phyloP scores from a whole-genome alignment of 2,888 invertebrate species.

The Troides helena region DNA sequence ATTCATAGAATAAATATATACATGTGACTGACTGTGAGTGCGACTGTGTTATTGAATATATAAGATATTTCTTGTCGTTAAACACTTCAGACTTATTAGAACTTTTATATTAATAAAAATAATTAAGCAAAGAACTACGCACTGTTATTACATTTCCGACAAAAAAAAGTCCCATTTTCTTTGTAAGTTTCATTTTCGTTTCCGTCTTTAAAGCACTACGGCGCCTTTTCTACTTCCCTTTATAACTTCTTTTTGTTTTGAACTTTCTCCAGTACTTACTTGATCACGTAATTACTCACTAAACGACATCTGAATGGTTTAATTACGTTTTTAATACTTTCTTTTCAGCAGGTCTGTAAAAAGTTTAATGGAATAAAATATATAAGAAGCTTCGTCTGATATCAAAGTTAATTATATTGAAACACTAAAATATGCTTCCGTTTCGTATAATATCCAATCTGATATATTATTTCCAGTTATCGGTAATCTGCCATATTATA shows the following conservation, averaged over 20 bases:
- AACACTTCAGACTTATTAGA: too few relatives aligned
- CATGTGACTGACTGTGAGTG: too few relatives aligned
- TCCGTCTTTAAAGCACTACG: background rate
- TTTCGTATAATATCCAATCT: too few relatives aligned
- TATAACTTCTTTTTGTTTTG: conserved; percentile 11
- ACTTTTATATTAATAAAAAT: background rate
- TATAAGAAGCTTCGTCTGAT: too few relatives aligned
- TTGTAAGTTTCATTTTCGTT: background rate
- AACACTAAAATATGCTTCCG: too few relatives aligned
- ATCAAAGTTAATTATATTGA: too few relatives aligned
- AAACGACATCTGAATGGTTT: conserved; percentile 2
- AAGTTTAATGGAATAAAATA: too few relatives aligned
- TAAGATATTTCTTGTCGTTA: too few relatives aligned
- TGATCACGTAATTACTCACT: conserved; percentile 2
- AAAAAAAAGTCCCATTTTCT: background rate
- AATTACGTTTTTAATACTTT: background rate
- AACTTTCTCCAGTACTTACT: conserved; percentile 19
- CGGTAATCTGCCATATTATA: too few relatives aligned
- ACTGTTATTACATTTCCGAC: background rate
- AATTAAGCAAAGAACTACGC: background rate
- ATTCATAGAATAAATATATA: too few relatives aligned
- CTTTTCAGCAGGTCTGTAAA: background rate
- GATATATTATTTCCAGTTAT: too few relatives aligned
- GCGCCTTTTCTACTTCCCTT: conserved; percentile 6
- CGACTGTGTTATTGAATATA: too few relatives aligned